A percentile compares a stretch with the other conserved stretches of the same genome.
Conservation (phyloP, 2,113 vertebrate species). For the Gorsachius goisagi region DNA sequence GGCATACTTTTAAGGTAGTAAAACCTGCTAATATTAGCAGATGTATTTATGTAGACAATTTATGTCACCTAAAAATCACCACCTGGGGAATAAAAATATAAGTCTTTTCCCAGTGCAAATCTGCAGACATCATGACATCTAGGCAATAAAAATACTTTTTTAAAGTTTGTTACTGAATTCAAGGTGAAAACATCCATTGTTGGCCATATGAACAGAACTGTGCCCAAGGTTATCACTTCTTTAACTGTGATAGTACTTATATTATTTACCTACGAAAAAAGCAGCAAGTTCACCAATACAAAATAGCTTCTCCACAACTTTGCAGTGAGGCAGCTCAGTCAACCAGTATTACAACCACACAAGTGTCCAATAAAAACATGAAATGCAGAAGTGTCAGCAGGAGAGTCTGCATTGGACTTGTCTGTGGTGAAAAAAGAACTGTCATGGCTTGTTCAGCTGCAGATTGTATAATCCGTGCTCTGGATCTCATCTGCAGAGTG, state of each 20-base stretch:
- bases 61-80: not conserved
- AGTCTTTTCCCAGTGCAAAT: not conserved
- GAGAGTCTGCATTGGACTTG: not conserved
- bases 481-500: not conserved
- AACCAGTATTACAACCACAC: not conserved
- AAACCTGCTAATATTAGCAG: not conserved
- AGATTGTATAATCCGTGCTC: not conserved
- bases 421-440: not conserved
- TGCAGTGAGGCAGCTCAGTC: not conserved
- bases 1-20: not conserved
- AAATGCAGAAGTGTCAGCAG: not conserved
- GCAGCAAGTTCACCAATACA: not conserved
- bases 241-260: not conserved
- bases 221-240: not conserved
- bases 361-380: not conserved
- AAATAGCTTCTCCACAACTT: not conserved
- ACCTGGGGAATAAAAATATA: not conserved
- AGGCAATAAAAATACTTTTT: not conserved
- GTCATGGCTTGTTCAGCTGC: not conserved
- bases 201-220: not conserved
- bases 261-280: not conserved
- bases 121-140: not conserved
- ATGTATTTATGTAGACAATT: not conserved
- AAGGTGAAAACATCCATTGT: not conserved
- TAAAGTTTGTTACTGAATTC: not conserved